A percentile compares a stretch with the other conserved stretches of the same genome.
These are phyloP conservation scores for Parauchenoglanis punctatus DNA, from an alignment of 2,797 vertebrate species.

Conservation along the genomic window DNA sequence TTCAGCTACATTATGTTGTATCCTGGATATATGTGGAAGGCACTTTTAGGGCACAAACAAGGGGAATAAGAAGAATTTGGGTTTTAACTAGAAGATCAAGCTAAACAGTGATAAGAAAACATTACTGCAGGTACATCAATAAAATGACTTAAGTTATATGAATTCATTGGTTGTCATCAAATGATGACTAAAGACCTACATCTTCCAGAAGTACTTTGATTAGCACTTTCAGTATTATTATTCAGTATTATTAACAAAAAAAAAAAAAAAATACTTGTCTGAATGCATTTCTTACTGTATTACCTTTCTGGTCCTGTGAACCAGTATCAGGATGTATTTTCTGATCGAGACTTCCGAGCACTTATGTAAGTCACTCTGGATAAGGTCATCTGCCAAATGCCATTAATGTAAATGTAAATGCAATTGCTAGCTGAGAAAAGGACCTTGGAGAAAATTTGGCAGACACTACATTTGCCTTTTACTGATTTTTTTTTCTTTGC, in stretches of 20 bases:
- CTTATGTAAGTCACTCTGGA: too few species aligned
- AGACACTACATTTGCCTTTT: neutral
- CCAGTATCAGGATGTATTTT: too few species aligned
- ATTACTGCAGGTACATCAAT: neutral
- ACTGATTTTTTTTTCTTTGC: neutral
- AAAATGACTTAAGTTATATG: neutral
- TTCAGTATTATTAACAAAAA: neutral
- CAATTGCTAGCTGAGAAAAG: neutral
- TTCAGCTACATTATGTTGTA: neutral
- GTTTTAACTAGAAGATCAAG: constrained; percentile 1
- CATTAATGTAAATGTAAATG: too few species aligned
- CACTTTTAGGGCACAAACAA: neutral
- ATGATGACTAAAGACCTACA: too few species aligned
- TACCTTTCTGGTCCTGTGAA: too few species aligned
- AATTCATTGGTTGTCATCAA: too few species aligned
- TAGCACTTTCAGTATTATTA: neutral
- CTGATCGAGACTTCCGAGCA: too few species aligned
- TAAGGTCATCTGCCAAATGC: too few species aligned
- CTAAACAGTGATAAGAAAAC: neutral
- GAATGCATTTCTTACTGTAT: too few species aligned
- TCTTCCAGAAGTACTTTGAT: too few species aligned
- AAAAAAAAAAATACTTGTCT: too few species aligned
- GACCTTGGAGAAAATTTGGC: neutral
- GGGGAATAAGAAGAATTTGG: neutral
- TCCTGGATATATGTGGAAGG: neutral